Evolutionary conservation across 2,113 vertebrate species (phyloP), one percentile per base, ranked within the genome.

Genomic region (Promerops cafer): DNA sequence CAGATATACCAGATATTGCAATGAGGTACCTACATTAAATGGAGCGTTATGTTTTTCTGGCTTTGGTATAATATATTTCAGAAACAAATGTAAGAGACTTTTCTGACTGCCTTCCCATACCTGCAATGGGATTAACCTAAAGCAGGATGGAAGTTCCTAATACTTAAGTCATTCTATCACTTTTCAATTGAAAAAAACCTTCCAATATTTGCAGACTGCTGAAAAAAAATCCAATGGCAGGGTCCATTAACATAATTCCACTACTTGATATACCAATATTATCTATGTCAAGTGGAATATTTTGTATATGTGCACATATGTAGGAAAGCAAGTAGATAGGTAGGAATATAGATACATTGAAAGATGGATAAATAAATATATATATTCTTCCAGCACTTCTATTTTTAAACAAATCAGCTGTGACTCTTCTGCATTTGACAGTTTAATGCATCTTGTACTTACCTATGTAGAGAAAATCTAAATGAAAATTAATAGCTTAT

Each of bases 401-500:
- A 33, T 94, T 94, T 92, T 91, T 61, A 44, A 85, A 86, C 53
- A 77, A 27, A 89, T 91, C 81, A 96, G 22, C n/a, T 86, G 85
- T 65, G 57, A 96, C 91, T 96, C 95, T 44, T 70, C 76, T 86
- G 20, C 56, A 52, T 96, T 96, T 96, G 97, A 94, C 50, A 91
- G 66, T 95, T 96, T 91, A 93, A 95, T 91, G 83, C 44, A 78
- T 80, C 47, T 61, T 83, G 64, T 64, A 92, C 49, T 75, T 95
- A 81, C 31, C 95, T 44, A 95, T 89, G 16, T 69, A 93, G 70
- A 95, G 74, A 96, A 97, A 96, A 96, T 45, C n/a, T 81, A 97
- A 97, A 96, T 92, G 61, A 97, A 98, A 98, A 95, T 93, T 87
- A 96, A 95, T 86, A 90, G 44, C 39, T 86, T 88, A 87, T 87